Base-by-base conservation (phyloP, 2,797 vertebrate genomes). In the Ataeniobius toweri region DNA sequence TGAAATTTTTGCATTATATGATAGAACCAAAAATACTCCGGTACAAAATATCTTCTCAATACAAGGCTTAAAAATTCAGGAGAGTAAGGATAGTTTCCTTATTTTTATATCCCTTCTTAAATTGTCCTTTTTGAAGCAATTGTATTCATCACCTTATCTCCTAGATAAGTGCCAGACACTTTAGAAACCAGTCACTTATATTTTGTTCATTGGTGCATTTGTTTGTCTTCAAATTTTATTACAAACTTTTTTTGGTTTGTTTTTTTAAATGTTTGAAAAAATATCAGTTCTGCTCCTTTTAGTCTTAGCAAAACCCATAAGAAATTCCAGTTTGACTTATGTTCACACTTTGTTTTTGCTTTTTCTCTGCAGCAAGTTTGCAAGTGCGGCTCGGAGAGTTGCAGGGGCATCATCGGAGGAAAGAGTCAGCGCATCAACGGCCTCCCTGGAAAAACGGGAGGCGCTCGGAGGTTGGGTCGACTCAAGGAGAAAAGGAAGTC, bases 401-500 rank as follows among this genome's bases (percentile, higher is more conserved):
- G 98, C 93, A 92, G 98, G 12, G 98, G 98, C 56, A 99, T 99
- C 94, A 99, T 99, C 0, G 98, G 98, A 5, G 84, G 98, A 91
- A 91, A 99, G 95, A 95, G 99, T 95, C 92, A 99, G 95, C 89
- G 96, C 88, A 91, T 99, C 91, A 99, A 99, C 6, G 98, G 97
- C 9, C 94, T 98, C 75, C 92, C 95, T 7, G 94, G 86, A 82
- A 99, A 98, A 89, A 91, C 80, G 3, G 92, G 94, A 48, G 95
- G 96, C 24, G 94, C 97, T 79, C 95, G 96, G 36, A 95, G 97
- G 51, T 94, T 96, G 3, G 97, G 97, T 5, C 90, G 98, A 67
- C 96, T 98, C 0, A 99, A 99, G 91, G 98, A 99, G 93, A 99
- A 99, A 75, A 96, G 98, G 85, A 99, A 99, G 89, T 99, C 98